These are phyloP conservation scores for Penaeus indicus DNA, from an alignment of 1,140 invertebrate genomes.

Conservation along the genomic window DNA sequence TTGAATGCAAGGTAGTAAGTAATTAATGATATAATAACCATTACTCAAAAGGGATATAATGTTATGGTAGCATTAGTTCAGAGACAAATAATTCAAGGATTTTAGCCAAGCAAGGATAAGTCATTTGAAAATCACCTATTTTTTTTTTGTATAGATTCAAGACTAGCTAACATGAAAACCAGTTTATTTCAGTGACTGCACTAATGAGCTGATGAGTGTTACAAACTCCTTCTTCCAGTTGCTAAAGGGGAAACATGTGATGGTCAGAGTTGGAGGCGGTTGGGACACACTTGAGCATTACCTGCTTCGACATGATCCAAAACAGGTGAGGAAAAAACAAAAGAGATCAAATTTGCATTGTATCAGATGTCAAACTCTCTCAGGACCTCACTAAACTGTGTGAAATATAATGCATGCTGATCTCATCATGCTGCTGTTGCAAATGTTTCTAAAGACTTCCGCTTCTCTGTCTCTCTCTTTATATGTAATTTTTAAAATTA, in stretches of 20 bases:
- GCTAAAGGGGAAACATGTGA: constrained; percentile 88
- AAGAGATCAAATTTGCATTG: constrained; percentile 75
- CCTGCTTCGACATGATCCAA: constrained; percentile 87
- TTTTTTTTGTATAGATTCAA: background rate
- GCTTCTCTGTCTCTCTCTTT: too few relatives aligned
- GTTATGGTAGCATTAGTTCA: too few relatives aligned
- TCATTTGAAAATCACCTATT: too few relatives aligned
- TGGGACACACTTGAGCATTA: constrained; percentile 96
- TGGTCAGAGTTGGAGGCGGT: constrained; percentile 92
- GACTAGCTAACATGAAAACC: background rate
- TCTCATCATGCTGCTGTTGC: background rate
- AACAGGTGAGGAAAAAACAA: constrained; percentile 77
- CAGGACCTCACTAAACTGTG: constrained; percentile 68
- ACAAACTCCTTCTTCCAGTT: constrained; percentile 75
- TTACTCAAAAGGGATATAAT: too few relatives aligned
- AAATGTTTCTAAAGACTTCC: too few relatives aligned
- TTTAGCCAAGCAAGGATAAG: too few relatives aligned
- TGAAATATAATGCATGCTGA: background rate
- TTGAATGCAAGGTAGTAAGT: too few relatives aligned
- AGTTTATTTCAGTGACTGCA: background rate
- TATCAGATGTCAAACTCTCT: constrained; percentile 67
- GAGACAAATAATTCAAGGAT: too few relatives aligned
- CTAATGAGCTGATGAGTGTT: too few relatives aligned
- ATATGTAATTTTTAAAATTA: too few relatives aligned
- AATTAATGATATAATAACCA: too few relatives aligned